Base-by-base conservation (phyloP, 2,797 vertebrate species). In the Meda fulgida region DNA sequence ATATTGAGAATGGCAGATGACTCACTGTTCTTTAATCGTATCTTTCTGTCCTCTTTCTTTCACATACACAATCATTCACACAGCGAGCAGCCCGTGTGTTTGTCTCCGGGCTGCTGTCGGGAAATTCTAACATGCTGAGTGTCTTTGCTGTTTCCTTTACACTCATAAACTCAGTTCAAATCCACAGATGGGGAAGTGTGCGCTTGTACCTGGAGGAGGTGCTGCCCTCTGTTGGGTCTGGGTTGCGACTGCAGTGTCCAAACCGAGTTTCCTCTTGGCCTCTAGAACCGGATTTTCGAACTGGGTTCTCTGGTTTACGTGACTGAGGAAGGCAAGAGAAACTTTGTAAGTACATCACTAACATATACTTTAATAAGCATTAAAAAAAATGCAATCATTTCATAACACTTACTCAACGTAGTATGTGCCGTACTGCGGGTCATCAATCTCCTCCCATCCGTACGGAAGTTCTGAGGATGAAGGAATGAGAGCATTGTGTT, bases 221-320 rank as follows among this genome's bases (percentile, higher is more conserved):
- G 92, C 89, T 26, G 90, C 88, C 7, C 91, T 92, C 19, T 89
- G 86, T 87, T 88, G 89, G 89, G 46, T 83, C 16, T 88, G 91
- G 1, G 55, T 88, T 4, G 85, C 81, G 1, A 90, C 55, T 23
- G 94, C 91, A 9, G 83, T 81, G 84, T 95, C 95, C 36, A 91
- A 90, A 1, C 91, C 95, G 51, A 94, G 55, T 82, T 96, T 99
- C 26, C 95, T 96, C 93, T 98, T 99, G 51, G 98, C 98, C 93
- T 99, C 98, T 92, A 97, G 88, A 14, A 99, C 98, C 3, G 98
- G 98, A 90, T 99, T 99, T 95, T 99, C 98, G 94, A 99, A 99
- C 91, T 99, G 98, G 71, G 98, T 99, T 96, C 98, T 99, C 96
- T 99, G 98, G 93, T 99, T 99, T 90, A 99, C 97, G 77, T 99